Conservation (phyloP, 2,113 vertebrate genomes). For the Stercorarius parasiticus region DNA sequence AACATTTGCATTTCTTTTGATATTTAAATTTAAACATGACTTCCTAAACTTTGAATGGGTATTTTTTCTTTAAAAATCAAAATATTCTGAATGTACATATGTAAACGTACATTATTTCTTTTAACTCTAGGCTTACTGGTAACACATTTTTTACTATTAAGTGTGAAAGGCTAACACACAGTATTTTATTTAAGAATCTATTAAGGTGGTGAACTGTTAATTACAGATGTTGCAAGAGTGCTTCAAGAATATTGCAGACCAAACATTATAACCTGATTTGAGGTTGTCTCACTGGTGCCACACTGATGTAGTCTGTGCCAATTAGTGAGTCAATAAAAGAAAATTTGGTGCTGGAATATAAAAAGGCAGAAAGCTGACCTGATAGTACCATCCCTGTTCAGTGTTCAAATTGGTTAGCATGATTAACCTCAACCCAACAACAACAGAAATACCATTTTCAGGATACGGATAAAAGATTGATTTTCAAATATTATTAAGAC, state of each 20-base stretch:
- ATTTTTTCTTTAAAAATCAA: neutral
- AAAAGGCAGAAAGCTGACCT: neutral
- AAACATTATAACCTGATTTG: neutral
- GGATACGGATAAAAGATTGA: neutral
- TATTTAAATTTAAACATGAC: neutral
- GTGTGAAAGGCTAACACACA: neutral
- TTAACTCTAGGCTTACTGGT: neutral
- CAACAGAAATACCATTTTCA: neutral
- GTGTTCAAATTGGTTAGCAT: neutral
- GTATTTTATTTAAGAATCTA: neutral
- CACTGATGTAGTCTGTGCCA: neutral
- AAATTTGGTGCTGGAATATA: neutral
- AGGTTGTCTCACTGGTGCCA: neutral
- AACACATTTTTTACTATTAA: neutral
- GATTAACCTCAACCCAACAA: neutral
- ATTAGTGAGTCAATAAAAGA: neutral
- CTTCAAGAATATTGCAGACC: neutral
- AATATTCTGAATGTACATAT: neutral
- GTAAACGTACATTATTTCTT: neutral
- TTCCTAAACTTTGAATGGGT: neutral
- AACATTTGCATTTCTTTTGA: neutral
- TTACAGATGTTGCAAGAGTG: neutral
- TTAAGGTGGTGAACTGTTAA: neutral
- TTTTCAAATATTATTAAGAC: neutral
- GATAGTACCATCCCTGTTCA: neutral